phyloP scores from a whole-genome alignment of 1,140 invertebrate species.

The Hetaerina americana region DNA sequence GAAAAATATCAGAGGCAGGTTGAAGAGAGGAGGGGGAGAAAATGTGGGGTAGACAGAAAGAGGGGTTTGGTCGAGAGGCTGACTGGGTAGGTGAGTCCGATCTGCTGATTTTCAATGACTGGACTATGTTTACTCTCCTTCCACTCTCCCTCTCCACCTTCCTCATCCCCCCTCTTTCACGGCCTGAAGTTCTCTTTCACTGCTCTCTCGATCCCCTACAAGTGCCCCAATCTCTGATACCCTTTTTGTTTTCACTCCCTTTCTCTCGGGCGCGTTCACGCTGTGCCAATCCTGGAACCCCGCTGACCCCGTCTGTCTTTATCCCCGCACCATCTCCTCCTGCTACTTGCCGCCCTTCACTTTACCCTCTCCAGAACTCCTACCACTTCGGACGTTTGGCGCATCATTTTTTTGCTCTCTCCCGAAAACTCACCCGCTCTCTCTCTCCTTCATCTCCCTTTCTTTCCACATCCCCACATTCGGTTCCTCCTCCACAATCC shows the following conservation, averaged over 20 bases:
- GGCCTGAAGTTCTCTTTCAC: background rate
- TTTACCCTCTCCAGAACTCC: background rate
- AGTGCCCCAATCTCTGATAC: background rate
- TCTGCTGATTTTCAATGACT: background rate
- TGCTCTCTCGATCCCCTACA: background rate
- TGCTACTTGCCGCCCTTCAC: background rate
- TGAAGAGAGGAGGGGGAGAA: background rate
- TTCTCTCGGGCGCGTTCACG: background rate
- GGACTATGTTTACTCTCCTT: background rate
- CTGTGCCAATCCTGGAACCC: background rate
- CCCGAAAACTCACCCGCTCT: background rate
- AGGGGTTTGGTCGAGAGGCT: background rate
- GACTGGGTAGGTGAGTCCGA: background rate
- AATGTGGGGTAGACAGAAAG: background rate
- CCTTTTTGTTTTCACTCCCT: background rate
- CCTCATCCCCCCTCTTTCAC: background rate
- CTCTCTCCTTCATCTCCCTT: background rate
- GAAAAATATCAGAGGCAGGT: too few relatives aligned
- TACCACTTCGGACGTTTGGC: too few relatives aligned
- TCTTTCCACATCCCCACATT: background rate
- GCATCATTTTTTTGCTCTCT: too few relatives aligned
- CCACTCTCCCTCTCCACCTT: background rate
- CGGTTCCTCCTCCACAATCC: background rate
- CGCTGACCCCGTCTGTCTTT: background rate
- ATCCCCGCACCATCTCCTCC: background rate